Evolutionary conservation across 1,140 invertebrate genomes (phyloP).

Genomic region (Rhynchophorus ferrugineus): DNA sequence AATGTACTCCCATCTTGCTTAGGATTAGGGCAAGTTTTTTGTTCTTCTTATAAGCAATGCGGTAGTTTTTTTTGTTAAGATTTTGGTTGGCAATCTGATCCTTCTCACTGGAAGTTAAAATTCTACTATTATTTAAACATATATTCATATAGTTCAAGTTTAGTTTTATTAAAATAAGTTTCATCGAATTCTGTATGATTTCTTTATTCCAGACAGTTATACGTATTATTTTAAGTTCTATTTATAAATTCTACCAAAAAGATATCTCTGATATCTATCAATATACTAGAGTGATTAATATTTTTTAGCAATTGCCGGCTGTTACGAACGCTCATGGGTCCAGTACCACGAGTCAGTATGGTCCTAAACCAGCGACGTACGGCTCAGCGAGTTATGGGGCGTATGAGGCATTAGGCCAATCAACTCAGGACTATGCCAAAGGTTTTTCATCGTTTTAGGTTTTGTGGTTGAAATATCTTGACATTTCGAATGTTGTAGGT

Average conservation of each 20-base stretch:
- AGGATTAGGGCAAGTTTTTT: constrained; percentile 14
- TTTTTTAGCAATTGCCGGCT: constrained; percentile 53
- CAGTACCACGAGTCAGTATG: constrained; percentile 54
- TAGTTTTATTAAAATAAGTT: no score
- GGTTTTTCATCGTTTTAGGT: no score
- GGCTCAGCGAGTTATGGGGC: constrained; percentile 55
- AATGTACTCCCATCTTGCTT: no score
- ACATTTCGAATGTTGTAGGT: background rate
- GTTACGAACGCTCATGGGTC: constrained; percentile 51
- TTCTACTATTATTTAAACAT: no score
- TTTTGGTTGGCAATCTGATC: background rate
- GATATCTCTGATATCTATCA: no score
- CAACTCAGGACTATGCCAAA: constrained; percentile 54
- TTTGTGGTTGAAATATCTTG: background rate
- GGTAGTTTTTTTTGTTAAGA: background rate
- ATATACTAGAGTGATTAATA: no score
- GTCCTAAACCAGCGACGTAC: constrained; percentile 56
- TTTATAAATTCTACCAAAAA: no score
- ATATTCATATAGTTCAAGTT: no score
- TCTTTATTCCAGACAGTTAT: no score
- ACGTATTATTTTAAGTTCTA: no score
- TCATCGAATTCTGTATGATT: no score
- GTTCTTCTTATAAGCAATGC: background rate
- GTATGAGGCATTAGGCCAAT: constrained; percentile 56
- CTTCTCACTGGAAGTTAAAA: no score